phyloP scores from a whole-genome alignment of 2,113 vertebrate genomes.

The Galeopterus variegatus region DNA sequence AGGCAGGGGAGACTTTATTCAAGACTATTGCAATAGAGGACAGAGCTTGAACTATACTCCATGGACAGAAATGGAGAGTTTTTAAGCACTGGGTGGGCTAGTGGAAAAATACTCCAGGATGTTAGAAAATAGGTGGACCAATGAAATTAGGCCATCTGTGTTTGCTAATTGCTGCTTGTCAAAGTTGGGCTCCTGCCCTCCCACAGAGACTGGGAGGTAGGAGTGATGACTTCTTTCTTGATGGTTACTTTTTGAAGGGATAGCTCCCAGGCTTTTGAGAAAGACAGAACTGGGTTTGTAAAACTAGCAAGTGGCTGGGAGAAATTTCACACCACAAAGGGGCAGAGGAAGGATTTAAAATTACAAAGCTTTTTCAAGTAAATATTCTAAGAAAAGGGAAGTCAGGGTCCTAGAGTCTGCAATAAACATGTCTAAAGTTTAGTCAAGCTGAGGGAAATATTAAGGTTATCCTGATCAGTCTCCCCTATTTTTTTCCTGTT shows the following conservation, averaged over 20 bases:
- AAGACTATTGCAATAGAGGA: not conserved
- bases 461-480: not conserved
- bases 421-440: not conserved
- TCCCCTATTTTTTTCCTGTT: no score
- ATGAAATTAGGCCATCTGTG: not conserved
- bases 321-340: not conserved
- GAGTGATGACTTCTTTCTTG: fast-evolving
- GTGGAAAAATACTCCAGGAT: fast-evolving
- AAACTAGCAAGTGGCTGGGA: not conserved
- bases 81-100: not conserved
- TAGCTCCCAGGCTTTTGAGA: not conserved
- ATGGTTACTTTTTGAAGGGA: no score
- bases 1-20: not conserved
- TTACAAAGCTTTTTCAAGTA: not conserved
- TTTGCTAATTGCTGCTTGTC: no score
- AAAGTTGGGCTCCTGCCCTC: fast-evolving
- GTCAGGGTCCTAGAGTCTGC: no score
- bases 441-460: fast-evolving
- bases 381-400: not conserved
- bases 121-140: no score
- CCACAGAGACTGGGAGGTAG: no score
- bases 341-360: not conserved
- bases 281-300: not conserved
- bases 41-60: not conserved
- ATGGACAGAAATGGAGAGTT: not conserved